A percentile compares a stretch with the other conserved stretches of the same genome.
phyloP scores from a whole-genome alignment of 2,888 invertebrate species.

The Hirtodrosophila histrioides region DNA sequence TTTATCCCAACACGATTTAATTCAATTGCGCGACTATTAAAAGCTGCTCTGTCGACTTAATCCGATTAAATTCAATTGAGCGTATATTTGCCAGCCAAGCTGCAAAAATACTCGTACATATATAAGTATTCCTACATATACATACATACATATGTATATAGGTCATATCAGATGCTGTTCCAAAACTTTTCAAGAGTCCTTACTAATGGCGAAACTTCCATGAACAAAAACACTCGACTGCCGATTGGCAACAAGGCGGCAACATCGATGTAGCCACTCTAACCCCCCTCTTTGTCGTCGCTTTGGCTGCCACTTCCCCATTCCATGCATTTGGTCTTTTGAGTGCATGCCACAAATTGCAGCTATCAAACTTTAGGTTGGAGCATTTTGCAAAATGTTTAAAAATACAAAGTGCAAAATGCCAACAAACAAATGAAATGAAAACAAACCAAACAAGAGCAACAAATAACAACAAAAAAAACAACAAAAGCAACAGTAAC shows the following conservation, averaged over 20 bases:
- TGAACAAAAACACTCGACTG: conserved; percentile 7
- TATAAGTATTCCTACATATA: conserved; percentile 3
- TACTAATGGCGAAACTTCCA: conserved; percentile 58
- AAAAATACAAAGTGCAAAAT: conserved; percentile 68
- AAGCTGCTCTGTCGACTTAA: conserved; percentile 33
- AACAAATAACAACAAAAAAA: conserved; percentile 18
- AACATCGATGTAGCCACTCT: conserved; percentile 33
- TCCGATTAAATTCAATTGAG: conserved; percentile 77
- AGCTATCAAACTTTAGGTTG: conserved; percentile 67
- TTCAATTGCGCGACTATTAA: conserved; percentile 57
- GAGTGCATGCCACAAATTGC: conserved; percentile 66
- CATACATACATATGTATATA: conserved; percentile 37
- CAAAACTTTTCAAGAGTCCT: conserved; percentile 64
- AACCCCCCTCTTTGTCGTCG: background rate
- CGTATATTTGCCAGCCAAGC: conserved; percentile 42
- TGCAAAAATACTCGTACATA: conserved; percentile 7
- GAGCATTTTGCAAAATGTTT: conserved; percentile 70
- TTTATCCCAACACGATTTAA: conserved; percentile 38
- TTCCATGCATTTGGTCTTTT: conserved; percentile 38
- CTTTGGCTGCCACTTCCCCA: conserved; percentile 45
- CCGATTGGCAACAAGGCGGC: conserved; percentile 42
- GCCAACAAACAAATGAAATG: conserved; percentile 53
- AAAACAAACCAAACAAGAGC: conserved; percentile 43
- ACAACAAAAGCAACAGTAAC: conserved; percentile 25
- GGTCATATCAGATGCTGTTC: conserved; percentile 56